Evolutionary conservation across 2,888 invertebrate species (phyloP), one percentile per base, ranked within the genome.

Genomic region (Oscheius sp.): DNA sequence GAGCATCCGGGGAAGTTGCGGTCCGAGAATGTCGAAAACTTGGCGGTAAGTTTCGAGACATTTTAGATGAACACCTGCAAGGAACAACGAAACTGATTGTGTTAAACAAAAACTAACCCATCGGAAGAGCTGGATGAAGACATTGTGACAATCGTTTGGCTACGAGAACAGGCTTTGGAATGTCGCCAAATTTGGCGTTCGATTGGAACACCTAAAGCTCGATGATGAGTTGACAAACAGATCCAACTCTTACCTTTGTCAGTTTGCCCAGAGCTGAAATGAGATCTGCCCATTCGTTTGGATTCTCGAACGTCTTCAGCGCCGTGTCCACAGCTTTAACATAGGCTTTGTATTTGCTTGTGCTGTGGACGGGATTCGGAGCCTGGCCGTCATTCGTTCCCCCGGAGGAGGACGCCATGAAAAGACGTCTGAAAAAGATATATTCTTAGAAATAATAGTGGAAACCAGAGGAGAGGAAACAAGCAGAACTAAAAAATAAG

Each of bases 241-340:
- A 42, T 42, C 32, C 53, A 47, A 37, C 47, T 82, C 85, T 83
- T 91, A 94, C 95, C 92, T 95, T 95, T 90, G 94, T 94, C 50
- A 96, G 92, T 90, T 95, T 95, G 66, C 94, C 94, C 48, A 96
- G 91, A 4, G 95, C 95, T 72, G 94, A 93, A 87, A 96, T 96
- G 70, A 96, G 91, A 91, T 96, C 96, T 73, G 95, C 94, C 96
- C 96, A 96, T 92, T 96, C 95, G 85, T 94, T 94, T n/a, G 95
- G 94, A 89, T 94, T 94, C 88, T 96, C 96, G 91, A 96, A 96
- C 90, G 93, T 94, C 89, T 94, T 94, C 78, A 96, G 91, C 21
- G 94, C 94, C 90, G 94, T 95, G 89, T 96, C 95, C 71, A 96
- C 93, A 79, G 93, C 93, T 59, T 93, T 92, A 81, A 93, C 93